These are phyloP conservation scores for Apteryx mantelli DNA, from an alignment of 2,113 vertebrate species.

Conservation along the genomic window DNA sequence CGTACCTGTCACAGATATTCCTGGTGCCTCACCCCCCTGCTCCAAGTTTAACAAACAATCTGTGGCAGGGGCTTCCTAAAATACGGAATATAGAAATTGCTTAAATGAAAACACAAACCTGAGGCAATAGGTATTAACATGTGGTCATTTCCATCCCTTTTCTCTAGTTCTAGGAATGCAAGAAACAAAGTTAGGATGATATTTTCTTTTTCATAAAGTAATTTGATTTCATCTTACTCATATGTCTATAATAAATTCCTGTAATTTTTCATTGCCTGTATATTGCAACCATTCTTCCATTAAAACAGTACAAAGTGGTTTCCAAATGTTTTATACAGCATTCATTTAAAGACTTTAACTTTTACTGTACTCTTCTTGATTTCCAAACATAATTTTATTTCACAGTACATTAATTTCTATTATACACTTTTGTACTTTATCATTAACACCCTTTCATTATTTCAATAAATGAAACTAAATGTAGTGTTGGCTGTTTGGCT, in stretches of 20 bases:
- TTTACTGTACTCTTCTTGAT: constrained; percentile 46
- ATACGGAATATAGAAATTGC: background rate
- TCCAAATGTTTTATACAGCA: constrained; percentile 12
- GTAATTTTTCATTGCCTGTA: constrained; percentile 18
- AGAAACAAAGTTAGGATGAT: background rate
- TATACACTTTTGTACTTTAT: constrained; percentile 58
- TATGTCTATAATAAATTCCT: background rate
- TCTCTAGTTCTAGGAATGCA: background rate
- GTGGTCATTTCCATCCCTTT: background rate
- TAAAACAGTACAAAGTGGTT: constrained; percentile 25
- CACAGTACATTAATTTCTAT: constrained; percentile 77
- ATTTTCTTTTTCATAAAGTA: background rate
- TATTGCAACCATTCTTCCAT: constrained; percentile 26
- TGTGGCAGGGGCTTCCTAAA: background rate
- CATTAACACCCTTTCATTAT: constrained; percentile 70
- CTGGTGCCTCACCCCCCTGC: background rate
- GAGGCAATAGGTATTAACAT: background rate
- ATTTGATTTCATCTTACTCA: background rate
- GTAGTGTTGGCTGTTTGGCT: constrained; percentile 47
- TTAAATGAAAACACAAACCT: background rate
- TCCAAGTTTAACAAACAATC: background rate
- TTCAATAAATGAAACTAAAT: constrained; percentile 69
- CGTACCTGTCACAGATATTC: background rate
- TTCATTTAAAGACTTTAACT: constrained; percentile 45
- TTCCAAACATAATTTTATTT: constrained; percentile 74